Conservation (phyloP, 2,888 invertebrate species). For the Xestoiulus laeticollis region DNA sequence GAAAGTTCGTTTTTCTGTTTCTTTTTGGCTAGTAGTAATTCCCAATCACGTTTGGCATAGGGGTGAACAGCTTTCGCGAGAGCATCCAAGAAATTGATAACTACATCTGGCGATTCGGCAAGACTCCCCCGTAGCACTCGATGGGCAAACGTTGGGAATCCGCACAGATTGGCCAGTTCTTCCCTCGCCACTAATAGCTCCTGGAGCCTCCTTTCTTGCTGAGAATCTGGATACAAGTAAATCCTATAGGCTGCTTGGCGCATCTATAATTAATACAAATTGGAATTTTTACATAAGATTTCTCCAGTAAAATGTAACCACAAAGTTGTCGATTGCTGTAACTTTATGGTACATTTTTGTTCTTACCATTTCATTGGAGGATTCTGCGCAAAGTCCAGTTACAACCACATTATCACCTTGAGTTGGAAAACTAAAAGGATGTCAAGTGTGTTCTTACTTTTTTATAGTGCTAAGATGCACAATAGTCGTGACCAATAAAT, state of each 20-base stretch:
- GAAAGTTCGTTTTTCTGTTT: constrained; percentile 59
- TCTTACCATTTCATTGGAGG: constrained; percentile 74
- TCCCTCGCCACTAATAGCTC: constrained; percentile 79
- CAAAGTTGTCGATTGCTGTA: not conserved
- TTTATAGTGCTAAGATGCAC: not conserved
- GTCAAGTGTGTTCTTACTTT: not conserved
- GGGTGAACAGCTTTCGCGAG: constrained; percentile 76
- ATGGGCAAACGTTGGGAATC: constrained; percentile 88
- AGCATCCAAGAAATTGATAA: constrained; percentile 80
- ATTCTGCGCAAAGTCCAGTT: constrained; percentile 84
- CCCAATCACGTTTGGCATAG: constrained; percentile 79
- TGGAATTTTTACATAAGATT: not conserved
- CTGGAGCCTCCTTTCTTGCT: constrained; percentile 79
- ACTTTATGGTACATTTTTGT: not conserved
- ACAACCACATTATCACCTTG: constrained; percentile 80
- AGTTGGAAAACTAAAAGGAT: constrained; percentile 68
- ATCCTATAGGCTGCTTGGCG: constrained; percentile 89
- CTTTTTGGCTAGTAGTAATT: constrained; percentile 79
- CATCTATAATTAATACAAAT: constrained; percentile 59
- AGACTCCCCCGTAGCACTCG: constrained; percentile 88
- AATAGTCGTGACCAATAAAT: not conserved
- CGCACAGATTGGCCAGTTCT: constrained; percentile 85
- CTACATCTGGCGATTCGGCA: constrained; percentile 81
- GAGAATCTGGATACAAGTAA: constrained; percentile 79
- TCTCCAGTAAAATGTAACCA: not conserved